Percentiles rank a stretch among this genome's conserved stretches.
These are phyloP conservation scores for Ashinkailepas kermadecensis DNA, from an alignment of 2,888 invertebrate genomes.

Conservation along the genomic window DNA sequence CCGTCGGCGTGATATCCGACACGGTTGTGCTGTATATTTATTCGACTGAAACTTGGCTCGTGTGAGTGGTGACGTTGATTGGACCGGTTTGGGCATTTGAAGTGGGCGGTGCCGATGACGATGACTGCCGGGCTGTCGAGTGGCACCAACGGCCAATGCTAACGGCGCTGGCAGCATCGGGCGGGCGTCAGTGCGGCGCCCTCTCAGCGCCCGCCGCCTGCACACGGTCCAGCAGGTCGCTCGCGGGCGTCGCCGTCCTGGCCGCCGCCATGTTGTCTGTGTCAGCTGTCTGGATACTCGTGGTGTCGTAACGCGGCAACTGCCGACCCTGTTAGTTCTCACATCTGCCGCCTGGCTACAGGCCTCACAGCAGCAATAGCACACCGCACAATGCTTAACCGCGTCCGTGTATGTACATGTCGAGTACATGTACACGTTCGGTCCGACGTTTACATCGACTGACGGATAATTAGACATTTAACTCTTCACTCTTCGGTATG, in stretches of 20 bases:
- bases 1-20: neutral
- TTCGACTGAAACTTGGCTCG: neutral
- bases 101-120: no score
- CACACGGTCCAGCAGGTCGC: neutral
- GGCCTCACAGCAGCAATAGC: neutral
- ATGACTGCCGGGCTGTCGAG: neutral
- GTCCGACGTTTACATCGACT: neutral
- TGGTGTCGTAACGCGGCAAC: neutral
- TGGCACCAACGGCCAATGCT: neutral
- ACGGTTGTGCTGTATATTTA: slow-evolving; percentile 1
- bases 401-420: neutral
- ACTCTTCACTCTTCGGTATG: neutral
- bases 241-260: neutral
- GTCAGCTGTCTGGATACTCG: neutral
- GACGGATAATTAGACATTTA: neutral
- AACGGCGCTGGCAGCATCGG: neutral
- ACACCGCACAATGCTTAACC: neutral
- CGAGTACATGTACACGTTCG: no score
- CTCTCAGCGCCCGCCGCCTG: neutral
- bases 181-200: neutral
- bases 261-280: neutral
- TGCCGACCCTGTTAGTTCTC: neutral
- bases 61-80: no score
- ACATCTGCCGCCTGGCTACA: neutral
- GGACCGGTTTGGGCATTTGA: no score